Conservation (phyloP, 1,140 invertebrate genomes). For the Saccostrea cuccullata region DNA sequence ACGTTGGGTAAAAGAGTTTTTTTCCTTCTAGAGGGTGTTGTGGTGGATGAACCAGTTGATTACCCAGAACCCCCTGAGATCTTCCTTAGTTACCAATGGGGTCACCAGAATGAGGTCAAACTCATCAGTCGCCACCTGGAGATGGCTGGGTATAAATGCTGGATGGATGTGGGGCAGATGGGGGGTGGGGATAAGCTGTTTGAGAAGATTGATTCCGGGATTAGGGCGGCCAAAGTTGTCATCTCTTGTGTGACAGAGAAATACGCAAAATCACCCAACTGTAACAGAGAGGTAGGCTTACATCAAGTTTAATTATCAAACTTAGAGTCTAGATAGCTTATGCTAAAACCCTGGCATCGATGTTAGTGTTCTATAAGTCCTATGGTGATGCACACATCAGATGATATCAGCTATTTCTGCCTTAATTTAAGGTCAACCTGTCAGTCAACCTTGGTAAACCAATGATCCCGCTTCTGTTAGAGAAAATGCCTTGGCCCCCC, state of each 20-base stretch:
- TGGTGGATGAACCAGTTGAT: conserved; percentile 73
- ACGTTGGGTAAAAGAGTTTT: neutral
- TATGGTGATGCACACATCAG: no score
- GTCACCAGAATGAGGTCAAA: conserved; percentile 73
- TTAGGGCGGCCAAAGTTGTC: conserved; percentile 72
- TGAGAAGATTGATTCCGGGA: conserved; percentile 73
- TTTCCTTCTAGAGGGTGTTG: conserved; percentile 63
- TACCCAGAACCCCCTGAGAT: conserved; percentile 68
- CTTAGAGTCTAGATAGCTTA: neutral
- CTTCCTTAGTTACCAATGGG: conserved; percentile 77
- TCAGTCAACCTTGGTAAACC: conserved; percentile 71
- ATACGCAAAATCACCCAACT: conserved; percentile 75
- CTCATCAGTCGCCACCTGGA: conserved; percentile 70
- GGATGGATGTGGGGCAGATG: conserved; percentile 76
- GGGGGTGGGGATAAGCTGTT: conserved; percentile 76
- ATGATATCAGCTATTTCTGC: no score
- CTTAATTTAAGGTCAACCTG: conserved; percentile 71
- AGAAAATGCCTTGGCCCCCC: conserved; percentile 74
- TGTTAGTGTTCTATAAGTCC: no score
- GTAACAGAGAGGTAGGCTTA: conserved; percentile 72
- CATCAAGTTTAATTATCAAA: neutral
- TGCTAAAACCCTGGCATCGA: no score
- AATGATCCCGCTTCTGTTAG: conserved; percentile 74
- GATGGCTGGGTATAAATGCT: conserved; percentile 69
- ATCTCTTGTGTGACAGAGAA: conserved; percentile 73